Percentiles rank a stretch among this genome's conserved stretches.
Conservation (phyloP, 2,797 vertebrate species). For the Artibeus lituratus region DNA sequence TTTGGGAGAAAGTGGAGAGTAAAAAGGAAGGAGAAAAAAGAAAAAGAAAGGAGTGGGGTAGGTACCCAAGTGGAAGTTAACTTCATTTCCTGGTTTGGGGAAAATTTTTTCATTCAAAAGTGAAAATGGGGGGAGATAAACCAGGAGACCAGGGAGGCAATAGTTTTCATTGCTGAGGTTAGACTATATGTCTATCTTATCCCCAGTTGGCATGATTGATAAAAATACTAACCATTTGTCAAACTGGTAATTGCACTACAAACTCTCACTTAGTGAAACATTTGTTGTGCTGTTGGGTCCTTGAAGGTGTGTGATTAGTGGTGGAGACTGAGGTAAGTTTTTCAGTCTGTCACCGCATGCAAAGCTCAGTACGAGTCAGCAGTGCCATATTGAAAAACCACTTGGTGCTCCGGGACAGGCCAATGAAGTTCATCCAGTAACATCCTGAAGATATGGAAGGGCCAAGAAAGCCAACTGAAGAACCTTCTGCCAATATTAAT, state of each 20-base stretch:
- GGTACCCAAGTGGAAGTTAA: rapidly evolving
- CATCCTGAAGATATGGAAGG: background rate
- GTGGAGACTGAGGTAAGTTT: background rate
- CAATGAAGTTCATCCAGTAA: background rate
- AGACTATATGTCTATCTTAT: background rate
- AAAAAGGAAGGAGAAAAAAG: background rate
- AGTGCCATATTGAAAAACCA: background rate
- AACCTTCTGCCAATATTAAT: background rate
- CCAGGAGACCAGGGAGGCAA: background rate
- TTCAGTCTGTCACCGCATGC: background rate
- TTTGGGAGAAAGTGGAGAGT: conserved; percentile 28
- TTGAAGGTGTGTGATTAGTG: background rate
- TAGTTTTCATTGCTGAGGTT: background rate
- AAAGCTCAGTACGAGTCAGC: rapidly evolving
- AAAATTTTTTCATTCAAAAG: background rate
- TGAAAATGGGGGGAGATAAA: background rate
- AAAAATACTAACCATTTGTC: background rate
- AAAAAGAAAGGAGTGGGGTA: background rate
- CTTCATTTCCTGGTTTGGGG: background rate
- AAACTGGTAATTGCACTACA: background rate
- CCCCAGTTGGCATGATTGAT: background rate
- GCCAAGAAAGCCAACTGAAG: background rate
- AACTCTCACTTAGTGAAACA: background rate
- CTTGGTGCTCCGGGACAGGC: background rate
- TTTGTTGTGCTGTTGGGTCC: background rate